These are phyloP conservation scores for Bombus pascuorum DNA, from an alignment of 1,140 invertebrate species.

Conservation along the genomic window DNA sequence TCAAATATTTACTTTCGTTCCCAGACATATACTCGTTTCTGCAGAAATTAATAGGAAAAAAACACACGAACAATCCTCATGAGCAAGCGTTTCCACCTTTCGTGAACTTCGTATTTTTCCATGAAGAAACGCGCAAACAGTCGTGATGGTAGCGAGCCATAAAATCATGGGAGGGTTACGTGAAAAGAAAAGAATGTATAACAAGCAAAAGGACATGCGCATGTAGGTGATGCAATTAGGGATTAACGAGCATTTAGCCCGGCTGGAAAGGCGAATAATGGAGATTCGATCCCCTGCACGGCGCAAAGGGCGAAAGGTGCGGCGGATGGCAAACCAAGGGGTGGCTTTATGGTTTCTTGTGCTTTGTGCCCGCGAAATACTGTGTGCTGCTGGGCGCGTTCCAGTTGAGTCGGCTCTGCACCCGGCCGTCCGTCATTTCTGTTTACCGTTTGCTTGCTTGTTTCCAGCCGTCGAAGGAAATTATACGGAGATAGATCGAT, in stretches of 20 bases:
- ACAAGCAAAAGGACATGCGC: neutral
- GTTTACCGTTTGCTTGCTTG: constrained; percentile 41
- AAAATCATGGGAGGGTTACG: neutral
- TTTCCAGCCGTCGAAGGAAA: constrained; percentile 39
- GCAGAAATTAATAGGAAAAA: neutral
- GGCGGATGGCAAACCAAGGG: constrained; percentile 9
- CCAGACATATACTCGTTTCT: neutral
- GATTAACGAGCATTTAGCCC: constrained; percentile 59
- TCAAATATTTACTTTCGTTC: too few species aligned
- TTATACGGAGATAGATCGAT: constrained; percentile 39
- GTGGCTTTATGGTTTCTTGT: constrained; percentile 58
- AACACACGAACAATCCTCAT: neutral
- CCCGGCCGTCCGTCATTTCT: constrained; percentile 37
- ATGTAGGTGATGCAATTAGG: constrained; percentile 30
- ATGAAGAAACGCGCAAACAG: neutral
- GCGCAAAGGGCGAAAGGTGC: constrained; percentile 30
- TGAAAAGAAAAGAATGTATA: neutral
- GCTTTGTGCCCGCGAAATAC: constrained; percentile 53
- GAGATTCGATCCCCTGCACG: constrained; percentile 32
- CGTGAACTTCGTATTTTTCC: neutral
- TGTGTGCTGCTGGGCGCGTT: constrained; percentile 42
- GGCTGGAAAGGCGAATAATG: constrained; percentile 53
- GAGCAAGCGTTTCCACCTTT: too few species aligned
- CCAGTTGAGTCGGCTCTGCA: neutral
- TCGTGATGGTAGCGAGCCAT: neutral